Percentiles rank a stretch among this genome's conserved stretches.
Evolutionary conservation across 2,797 vertebrate genomes (phyloP).

Genomic region (Anguilla anguilla): DNA sequence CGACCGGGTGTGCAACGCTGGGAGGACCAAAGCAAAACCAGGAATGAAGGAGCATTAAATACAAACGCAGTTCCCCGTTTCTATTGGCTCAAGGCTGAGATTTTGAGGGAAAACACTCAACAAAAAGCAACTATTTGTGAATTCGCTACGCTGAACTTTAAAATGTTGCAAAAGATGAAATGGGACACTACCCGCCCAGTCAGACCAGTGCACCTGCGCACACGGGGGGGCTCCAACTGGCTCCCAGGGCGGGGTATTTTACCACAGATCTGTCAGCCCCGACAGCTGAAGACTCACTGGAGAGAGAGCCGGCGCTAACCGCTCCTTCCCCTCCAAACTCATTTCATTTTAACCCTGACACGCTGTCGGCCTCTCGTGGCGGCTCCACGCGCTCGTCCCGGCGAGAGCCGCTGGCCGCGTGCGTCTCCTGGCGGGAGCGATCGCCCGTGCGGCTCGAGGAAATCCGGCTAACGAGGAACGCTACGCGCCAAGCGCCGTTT

Average conservation of each 20-base stretch:
- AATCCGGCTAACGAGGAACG: background rate
- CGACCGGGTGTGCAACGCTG: background rate
- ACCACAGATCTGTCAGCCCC: background rate
- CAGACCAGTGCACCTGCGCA: background rate
- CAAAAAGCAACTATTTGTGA: background rate
- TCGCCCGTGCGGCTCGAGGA: background rate
- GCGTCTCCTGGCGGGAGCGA: background rate
- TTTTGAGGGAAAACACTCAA: background rate
- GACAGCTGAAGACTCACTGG: background rate
- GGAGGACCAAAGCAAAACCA: background rate
- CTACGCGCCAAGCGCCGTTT: background rate
- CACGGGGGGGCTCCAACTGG: background rate
- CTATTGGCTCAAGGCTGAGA: background rate
- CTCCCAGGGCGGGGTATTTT: background rate
- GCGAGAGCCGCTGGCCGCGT: background rate
- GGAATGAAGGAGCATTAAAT: background rate
- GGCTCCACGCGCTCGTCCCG: background rate
- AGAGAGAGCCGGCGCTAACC: background rate
- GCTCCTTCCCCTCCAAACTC: background rate
- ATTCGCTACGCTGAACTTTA: background rate
- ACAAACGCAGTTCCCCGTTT: background rate
- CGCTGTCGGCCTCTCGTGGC: background rate
- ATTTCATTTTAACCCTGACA: conserved; percentile 13
- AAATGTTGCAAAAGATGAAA: background rate
- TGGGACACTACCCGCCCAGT: background rate